A percentile compares a stretch with the other conserved stretches of the same genome.
phyloP scores from a whole-genome alignment of 1,140 invertebrate species.

The Heterodera schachtii region DNA sequence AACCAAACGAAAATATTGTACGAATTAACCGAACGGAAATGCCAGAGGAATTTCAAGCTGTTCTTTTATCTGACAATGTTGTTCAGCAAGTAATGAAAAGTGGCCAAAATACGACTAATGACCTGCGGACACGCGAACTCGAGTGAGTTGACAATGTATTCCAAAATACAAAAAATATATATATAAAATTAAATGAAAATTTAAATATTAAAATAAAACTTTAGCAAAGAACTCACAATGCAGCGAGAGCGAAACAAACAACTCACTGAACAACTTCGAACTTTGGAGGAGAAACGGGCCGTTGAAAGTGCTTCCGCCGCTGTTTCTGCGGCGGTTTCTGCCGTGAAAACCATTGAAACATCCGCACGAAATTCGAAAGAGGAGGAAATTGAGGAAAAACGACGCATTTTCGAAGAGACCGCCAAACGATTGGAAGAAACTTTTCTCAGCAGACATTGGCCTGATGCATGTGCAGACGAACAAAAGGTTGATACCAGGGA shows the following conservation, averaged over 20 bases:
- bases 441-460: conserved; percentile 39
- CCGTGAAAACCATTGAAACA: conserved; percentile 1
- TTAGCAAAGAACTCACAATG: background rate
- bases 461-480: conserved; percentile 39
- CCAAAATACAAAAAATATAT: background rate
- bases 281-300: background rate
- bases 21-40: conserved; percentile 7
- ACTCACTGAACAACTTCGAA: background rate
- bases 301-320: background rate
- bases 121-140: background rate
- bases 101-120: background rate
- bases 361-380: conserved; percentile 4
- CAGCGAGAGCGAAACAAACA: background rate
- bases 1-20: background rate
- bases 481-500: conserved; percentile 38
- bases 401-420: conserved; percentile 44
- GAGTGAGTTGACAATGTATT: background rate
- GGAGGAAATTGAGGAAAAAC: conserved; percentile 35
- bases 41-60: conserved; percentile 9
- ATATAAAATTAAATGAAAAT: background rate
- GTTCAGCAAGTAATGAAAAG: conserved; percentile 17
- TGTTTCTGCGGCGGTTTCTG: background rate
- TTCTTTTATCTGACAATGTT: conserved; percentile 17
- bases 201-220: background rate
- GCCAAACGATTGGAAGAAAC: conserved; percentile 34